Evolutionary conservation across 2,113 vertebrate genomes (phyloP).

Genomic region (Osmerus eperlanus): DNA sequence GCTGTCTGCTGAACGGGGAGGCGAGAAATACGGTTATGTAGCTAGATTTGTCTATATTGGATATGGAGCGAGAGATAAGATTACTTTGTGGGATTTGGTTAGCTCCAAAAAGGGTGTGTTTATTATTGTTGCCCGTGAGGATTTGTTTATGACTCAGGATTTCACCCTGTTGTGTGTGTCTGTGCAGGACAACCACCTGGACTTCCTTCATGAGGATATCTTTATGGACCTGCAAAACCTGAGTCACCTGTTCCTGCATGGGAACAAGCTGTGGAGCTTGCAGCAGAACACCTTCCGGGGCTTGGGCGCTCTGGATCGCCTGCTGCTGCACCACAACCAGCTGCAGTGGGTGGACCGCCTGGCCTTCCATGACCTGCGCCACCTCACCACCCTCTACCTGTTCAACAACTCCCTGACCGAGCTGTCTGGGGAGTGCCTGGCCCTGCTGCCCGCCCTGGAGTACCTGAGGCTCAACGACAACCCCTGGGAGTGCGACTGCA

Average conservation of each 20-base stretch:
- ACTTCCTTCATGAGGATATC: conserved; percentile 93
- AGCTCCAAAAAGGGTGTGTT: too few species aligned
- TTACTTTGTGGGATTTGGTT: too few species aligned
- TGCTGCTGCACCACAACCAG: conserved; percentile 95
- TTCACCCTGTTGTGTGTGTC: conserved; percentile 15
- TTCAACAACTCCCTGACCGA: conserved; percentile 96
- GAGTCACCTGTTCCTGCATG: conserved; percentile 97
- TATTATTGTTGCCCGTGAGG: too few species aligned
- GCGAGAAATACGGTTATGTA: too few species aligned
- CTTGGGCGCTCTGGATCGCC: conserved; percentile 88
- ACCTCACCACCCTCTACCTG: conserved; percentile 92
- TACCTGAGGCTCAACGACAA: conserved; percentile 97
- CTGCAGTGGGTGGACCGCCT: conserved; percentile 89
- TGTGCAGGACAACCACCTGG: conserved; percentile 87
- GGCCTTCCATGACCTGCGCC: conserved; percentile 92
- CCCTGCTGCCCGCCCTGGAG: conserved; percentile 85
- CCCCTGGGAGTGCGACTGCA: conserved; percentile 94
- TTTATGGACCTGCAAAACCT: conserved; percentile 96
- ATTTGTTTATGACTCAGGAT: background rate
- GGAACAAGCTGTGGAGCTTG: conserved; percentile 93
- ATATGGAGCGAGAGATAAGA: too few species aligned
- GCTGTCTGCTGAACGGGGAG: background rate
- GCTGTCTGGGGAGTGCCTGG: conserved; percentile 88
- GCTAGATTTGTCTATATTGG: too few species aligned
- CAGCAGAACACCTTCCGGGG: conserved; percentile 93